Base-by-base conservation (phyloP, 1,140 invertebrate species). In the Drosophila yakuba region DNA sequence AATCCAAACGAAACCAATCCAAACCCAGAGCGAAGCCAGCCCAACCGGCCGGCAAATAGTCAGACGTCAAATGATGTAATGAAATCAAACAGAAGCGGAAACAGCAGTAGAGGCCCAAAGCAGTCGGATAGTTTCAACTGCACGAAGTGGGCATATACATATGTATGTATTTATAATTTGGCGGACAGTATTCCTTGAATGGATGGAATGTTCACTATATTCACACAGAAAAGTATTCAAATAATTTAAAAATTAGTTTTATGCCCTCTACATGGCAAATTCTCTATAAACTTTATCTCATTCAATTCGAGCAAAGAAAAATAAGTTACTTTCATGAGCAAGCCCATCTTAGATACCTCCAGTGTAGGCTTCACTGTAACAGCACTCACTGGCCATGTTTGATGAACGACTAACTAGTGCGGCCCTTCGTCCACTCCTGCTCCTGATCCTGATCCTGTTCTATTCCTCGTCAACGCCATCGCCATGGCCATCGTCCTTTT, bases 51-150 rank as follows among this genome's bases (percentile, higher is more conserved):
- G 71, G 71, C 83, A 86, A 86, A 88, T 88, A 83, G 83, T 88
- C 83, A 82, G 75, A 88, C 84, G 75, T 79, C 83, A 88, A 86
- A 88, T 86, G 83, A 86, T 86, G 83, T 83, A 86, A 86, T 86
- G 66, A 86, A 86, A 86, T 86, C 83, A 86, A 86, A 86, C 75
- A 82, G 83, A 78, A 88, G 63, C 66, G 63, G 60, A 47, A 78
- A 64, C 74, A 44, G 44, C 10, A 48, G 8, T 55, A 32, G 8
- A 35, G 28, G 45, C 28, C 35, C 67, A 48, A 48, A 48, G 64
- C 67, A 71, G 50, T 50, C 32, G 35, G 23, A 59, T 52, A 66
- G 61, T 56, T 62, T 41, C 54, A 17, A 48, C 48, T 55, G 54
- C n/a, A 50, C 44, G 54, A 36, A 74, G 71, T 61, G 55, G 56